Evolutionary conservation across 2,888 invertebrate species (phyloP).

Genomic region (Ophraella communa): DNA sequence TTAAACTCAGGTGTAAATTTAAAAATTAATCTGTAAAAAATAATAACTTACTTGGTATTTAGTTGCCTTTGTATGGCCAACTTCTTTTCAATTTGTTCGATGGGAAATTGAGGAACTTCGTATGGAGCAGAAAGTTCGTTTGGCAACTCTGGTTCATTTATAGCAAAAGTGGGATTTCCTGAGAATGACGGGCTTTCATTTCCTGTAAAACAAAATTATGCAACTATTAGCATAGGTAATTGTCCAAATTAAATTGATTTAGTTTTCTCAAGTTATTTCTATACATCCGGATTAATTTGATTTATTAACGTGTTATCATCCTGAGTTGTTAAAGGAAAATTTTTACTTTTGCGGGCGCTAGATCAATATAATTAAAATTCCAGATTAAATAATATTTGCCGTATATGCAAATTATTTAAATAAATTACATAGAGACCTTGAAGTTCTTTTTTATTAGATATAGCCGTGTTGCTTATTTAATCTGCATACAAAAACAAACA

Average conservation of each 20-base stretch:
- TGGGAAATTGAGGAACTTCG: conserved; percentile 97
- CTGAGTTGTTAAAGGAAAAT: too few relatives aligned
- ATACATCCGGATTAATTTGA: too few relatives aligned
- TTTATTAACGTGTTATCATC: too few relatives aligned
- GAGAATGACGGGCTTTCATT: conserved; percentile 74
- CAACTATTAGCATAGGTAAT: too few relatives aligned
- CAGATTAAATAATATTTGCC: background rate
- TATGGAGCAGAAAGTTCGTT: conserved; percentile 95
- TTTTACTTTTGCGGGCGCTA: conserved; percentile 1
- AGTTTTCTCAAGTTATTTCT: too few relatives aligned
- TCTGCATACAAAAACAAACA: background rate
- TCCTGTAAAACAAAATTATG: conserved; percentile 61
- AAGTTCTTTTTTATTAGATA: background rate
- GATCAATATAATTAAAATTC: background rate
- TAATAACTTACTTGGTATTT: conserved; percentile 78
- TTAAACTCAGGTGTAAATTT: too few relatives aligned
- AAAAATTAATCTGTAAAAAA: background rate
- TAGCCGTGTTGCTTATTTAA: background rate
- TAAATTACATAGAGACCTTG: background rate
- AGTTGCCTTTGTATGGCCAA: conserved; percentile 87
- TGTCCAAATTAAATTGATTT: too few relatives aligned
- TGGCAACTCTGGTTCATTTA: conserved; percentile 66
- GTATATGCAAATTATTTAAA: background rate
- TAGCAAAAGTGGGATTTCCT: conserved; percentile 58
- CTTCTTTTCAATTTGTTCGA: conserved; percentile 95